Percentiles rank a stretch among this genome's conserved stretches.
Conservation (phyloP, 2,888 invertebrate genomes). For the Tuta absoluta region DNA sequence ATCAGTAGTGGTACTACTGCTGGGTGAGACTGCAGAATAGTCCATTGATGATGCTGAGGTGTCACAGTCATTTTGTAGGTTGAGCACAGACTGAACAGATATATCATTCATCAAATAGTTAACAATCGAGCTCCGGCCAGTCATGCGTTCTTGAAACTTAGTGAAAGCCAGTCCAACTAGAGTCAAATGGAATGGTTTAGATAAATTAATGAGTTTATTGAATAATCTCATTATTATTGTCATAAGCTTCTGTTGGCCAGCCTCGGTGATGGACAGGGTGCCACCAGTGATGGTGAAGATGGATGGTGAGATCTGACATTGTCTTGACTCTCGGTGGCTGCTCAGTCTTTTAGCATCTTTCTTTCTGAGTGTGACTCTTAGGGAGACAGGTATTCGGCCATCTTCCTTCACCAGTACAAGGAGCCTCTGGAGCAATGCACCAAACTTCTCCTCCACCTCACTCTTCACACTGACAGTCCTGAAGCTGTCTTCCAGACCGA, state of each 20-base stretch:
- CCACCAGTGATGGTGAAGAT: slow-evolving; percentile 80
- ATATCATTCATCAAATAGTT: slow-evolving; percentile 89
- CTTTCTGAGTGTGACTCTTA: slow-evolving; percentile 88
- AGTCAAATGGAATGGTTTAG: slow-evolving; percentile 89
- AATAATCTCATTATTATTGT: slow-evolving; percentile 87
- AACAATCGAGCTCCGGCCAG: slow-evolving; percentile 86
- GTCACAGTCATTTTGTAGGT: slow-evolving; percentile 82
- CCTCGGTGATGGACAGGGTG: slow-evolving; percentile 73
- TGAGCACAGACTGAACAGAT: slow-evolving; percentile 88
- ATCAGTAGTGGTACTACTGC: slow-evolving; percentile 79
- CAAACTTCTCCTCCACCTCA: slow-evolving; percentile 87
- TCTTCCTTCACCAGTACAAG: slow-evolving; percentile 88
- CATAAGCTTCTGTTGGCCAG: slow-evolving; percentile 84
- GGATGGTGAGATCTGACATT: slow-evolving; percentile 86
- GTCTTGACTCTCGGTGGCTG: slow-evolving; percentile 88
- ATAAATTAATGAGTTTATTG: slow-evolving; percentile 86
- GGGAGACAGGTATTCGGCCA: slow-evolving; percentile 88
- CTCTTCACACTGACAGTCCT: slow-evolving; percentile 86
- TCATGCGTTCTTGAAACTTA: slow-evolving; percentile 87
- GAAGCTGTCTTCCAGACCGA: slow-evolving; percentile 90
- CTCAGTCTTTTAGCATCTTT: slow-evolving; percentile 84
- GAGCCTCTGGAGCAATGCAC: slow-evolving; percentile 85
- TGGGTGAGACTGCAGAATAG: slow-evolving; percentile 73
- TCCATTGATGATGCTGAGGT: slow-evolving; percentile 73
- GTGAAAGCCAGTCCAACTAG: slow-evolving; percentile 90